Percentiles rank a stretch among this genome's conserved stretches.
These are phyloP conservation scores for Cephus nigrinus DNA, from an alignment of 2,888 invertebrate species.

Conservation along the genomic window DNA sequence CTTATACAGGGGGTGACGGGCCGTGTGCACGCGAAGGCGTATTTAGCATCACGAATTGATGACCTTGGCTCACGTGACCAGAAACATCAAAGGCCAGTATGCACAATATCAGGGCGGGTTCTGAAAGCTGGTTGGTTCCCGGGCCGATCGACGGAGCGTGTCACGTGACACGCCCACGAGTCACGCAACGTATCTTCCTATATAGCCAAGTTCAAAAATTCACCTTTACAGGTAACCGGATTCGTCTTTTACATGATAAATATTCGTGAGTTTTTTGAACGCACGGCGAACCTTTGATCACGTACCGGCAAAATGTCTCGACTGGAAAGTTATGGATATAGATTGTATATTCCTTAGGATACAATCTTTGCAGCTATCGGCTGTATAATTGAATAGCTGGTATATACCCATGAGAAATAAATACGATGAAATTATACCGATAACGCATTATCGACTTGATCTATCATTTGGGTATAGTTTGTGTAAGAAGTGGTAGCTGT, in stretches of 20 bases:
- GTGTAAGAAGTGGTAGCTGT: neutral
- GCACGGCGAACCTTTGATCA: neutral
- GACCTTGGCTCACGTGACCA: slow-evolving; percentile 52
- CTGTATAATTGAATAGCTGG: neutral
- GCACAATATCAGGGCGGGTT: slow-evolving; percentile 43
- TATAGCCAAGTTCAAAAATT: slow-evolving; percentile 7
- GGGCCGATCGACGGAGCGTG: slow-evolving; percentile 52
- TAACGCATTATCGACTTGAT: neutral
- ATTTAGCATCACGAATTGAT: slow-evolving; percentile 60
- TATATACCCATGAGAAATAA: neutral
- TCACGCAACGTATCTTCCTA: slow-evolving; percentile 50
- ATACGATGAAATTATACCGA: neutral
- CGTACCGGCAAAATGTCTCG: neutral
- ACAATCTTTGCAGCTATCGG: neutral
- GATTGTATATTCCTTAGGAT: neutral
- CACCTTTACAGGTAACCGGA: neutral
- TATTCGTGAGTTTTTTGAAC: neutral
- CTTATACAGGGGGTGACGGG: slow-evolving; percentile 17
- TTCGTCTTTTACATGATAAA: neutral
- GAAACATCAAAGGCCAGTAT: slow-evolving; percentile 50
- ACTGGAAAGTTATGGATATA: neutral
- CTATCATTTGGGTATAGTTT: neutral
- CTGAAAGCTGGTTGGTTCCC: slow-evolving; percentile 58
- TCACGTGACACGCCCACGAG: slow-evolving; percentile 61
- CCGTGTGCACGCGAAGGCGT: slow-evolving; percentile 56